A percentile compares a stretch with the other conserved stretches of the same genome.
These are phyloP conservation scores for Manacus vitellinus DNA, from an alignment of 2,113 vertebrate species.

Conservation along the genomic window DNA sequence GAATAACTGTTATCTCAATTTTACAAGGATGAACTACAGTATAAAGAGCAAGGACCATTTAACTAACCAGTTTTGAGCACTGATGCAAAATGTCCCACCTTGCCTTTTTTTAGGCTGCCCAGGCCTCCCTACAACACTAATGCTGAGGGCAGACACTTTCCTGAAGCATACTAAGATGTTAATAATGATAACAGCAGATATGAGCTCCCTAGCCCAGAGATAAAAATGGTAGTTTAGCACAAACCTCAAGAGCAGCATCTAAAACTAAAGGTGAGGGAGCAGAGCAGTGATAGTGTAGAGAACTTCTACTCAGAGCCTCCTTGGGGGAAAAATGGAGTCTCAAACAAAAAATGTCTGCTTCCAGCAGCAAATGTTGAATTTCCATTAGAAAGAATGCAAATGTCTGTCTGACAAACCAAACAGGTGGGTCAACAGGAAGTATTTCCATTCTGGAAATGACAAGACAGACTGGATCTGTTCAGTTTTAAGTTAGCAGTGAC, in stretches of 20 bases:
- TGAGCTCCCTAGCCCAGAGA: neutral
- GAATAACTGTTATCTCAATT: neutral
- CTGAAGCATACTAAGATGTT: neutral
- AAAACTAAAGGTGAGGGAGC: neutral
- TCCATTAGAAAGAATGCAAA: neutral
- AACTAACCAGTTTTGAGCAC: neutral
- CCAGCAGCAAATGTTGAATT: neutral
- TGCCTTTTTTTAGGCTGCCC: neutral
- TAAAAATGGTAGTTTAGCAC: neutral
- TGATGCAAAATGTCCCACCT: neutral
- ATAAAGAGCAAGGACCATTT: neutral
- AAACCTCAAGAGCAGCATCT: neutral
- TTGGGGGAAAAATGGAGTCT: neutral
- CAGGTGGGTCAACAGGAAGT: neutral
- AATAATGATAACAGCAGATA: neutral
- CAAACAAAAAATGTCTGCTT: neutral
- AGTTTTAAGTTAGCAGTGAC: neutral
- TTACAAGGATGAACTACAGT: neutral
- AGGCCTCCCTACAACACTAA: neutral
- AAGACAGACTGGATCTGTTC: neutral
- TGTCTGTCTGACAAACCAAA: neutral
- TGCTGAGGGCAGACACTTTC: neutral
- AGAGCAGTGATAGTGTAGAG: neutral
- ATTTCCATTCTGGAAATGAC: neutral
- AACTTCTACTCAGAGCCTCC: neutral